Base-by-base conservation (phyloP, 1,140 invertebrate genomes). In the Dryas iulia region DNA sequence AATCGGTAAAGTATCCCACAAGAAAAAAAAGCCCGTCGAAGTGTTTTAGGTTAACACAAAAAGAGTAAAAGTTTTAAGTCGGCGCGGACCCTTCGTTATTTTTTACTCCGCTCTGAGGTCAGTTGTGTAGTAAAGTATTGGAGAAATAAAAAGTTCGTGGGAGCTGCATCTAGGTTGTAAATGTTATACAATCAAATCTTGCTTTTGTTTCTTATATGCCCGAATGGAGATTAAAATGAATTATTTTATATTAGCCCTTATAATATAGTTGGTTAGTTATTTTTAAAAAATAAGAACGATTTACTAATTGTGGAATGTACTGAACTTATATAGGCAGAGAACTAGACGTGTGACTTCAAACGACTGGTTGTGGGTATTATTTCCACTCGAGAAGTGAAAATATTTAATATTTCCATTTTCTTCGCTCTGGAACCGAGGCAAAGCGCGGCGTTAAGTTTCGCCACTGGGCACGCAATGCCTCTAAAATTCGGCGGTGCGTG, bases 161-260 rank as follows among this genome's bases (percentile, higher is more conserved):
- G 77, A 85, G 78, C 71, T 68, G 71, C 74, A 84, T 74, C 71
- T 81, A 77, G 82, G 82, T 82, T 82, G 82, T 86, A 86, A 83
- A 85, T 73, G 67, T 69, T 66, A 57, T 72, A 67, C 73, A 56
- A 71, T 71, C 65, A 60, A 56, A 21, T 58, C 59, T 59, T 12
- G 58, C 47, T n/a, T 59, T 68, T 47, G 2, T 47, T 47, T 47
- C n/a, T 47, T 47, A 18, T 47, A 18, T 47, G 18, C 2, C n/a
- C 6, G 8, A 12, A 8, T 10, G 39, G 8, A 21, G 39, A 47
- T 47, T 47, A 18, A 18, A 18, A 47, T 4, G 18, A 1, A 47
- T 18, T 28, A 2, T 21, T 21, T 8, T n/a, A n/a, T n/a, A n/a
- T n/a, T n/a, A n/a, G n/a, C n/a, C n/a, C n/a, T n/a, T n/a, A n/a